Evolutionary conservation across 2,797 vertebrate species (phyloP), one percentile per base, ranked within the genome.

Genomic region (Amblyraja radiata): DNA sequence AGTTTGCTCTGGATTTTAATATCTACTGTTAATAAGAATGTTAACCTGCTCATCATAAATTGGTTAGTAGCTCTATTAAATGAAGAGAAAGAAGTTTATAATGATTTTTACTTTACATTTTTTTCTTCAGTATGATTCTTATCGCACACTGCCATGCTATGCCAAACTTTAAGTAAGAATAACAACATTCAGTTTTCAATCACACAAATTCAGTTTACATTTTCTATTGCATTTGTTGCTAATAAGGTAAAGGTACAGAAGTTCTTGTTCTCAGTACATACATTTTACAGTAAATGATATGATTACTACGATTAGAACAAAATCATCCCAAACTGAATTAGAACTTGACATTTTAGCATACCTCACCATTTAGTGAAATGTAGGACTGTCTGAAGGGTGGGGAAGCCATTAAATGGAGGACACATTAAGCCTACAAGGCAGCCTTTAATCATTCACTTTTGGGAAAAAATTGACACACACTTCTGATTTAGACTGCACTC

Each of bases 371-470:
- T 92, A 92, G 90, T 92, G 90, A 92, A 92, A 92, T 74, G 90
- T 46, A 76, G 90, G 90, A 76, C 90, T 58, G 90, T n/a, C 90
- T 92, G 90, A 76, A 92, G 90, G 71, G 90, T 92, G 90, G 90
- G 46, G 90, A 92, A 74, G 90, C 76, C 90, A 92, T 92, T 92
- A 92, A 71, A 92, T 92, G 90, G 39, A 92, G 90, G 90, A 76
- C 90, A 76, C 90, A 92, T 92, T 92, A 92, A 92, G 90, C 39
- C 90, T 92, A 28, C 23, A 92, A 92, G 90, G 36, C 1, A 76
- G 90, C 90, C 90, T 92, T 92, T 92, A 92, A 92, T 92, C 90
- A 92, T 92, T 92, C 90, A 92, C 90, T 76, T 92, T 92, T 68
- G 90, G 39, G 71, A 86, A 91, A 88, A 88, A 92, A 92, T 92